Conservation (phyloP, 2,888 invertebrate species). For the Napeogenes sylphis region DNA sequence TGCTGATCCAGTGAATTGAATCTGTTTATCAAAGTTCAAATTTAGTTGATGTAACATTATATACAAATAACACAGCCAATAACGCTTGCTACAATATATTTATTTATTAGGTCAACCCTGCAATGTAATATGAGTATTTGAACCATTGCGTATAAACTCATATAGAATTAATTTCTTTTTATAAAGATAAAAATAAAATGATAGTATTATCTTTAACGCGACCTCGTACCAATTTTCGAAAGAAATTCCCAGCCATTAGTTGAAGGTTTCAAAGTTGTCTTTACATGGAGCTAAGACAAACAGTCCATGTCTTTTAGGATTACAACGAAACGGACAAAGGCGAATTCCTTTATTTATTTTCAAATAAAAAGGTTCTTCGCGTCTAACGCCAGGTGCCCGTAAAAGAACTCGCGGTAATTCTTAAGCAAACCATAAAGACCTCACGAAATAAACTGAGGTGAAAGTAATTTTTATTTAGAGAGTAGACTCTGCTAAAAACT, state of each 20-base stretch:
- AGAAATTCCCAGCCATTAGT: background rate
- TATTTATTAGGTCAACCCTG: slow-evolving; percentile 57
- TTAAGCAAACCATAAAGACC: slow-evolving; percentile 44
- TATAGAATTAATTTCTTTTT: background rate
- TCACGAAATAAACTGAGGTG: slow-evolving; percentile 51
- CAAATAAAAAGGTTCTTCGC: slow-evolving; percentile 30
- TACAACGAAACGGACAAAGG: slow-evolving; percentile 32
- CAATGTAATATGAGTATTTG: slow-evolving; percentile 46
- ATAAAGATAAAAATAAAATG: background rate
- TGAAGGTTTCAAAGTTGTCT: slow-evolving; percentile 12
- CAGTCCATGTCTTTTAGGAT: slow-evolving; percentile 32
- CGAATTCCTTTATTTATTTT: slow-evolving; percentile 33
- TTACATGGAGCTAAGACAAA: slow-evolving; percentile 28
- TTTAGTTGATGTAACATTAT: slow-evolving; percentile 28
- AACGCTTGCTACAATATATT: slow-evolving; percentile 53
- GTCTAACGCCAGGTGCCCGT: slow-evolving; percentile 24
- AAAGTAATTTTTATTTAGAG: slow-evolving; percentile 63
- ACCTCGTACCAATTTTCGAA: slow-evolving; percentile 5
- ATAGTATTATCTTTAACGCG: background rate
- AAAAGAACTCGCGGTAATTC: slow-evolving; percentile 41
- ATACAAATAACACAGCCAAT: slow-evolving; percentile 42
- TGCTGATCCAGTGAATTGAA: slow-evolving; percentile 25
- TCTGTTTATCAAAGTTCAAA: slow-evolving; percentile 26
- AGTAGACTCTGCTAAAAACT: slow-evolving; percentile 54
- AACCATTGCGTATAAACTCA: background rate